Evolutionary conservation across 1,140 invertebrate species (phyloP).

Genomic region (Elymnias hypermnestra): DNA sequence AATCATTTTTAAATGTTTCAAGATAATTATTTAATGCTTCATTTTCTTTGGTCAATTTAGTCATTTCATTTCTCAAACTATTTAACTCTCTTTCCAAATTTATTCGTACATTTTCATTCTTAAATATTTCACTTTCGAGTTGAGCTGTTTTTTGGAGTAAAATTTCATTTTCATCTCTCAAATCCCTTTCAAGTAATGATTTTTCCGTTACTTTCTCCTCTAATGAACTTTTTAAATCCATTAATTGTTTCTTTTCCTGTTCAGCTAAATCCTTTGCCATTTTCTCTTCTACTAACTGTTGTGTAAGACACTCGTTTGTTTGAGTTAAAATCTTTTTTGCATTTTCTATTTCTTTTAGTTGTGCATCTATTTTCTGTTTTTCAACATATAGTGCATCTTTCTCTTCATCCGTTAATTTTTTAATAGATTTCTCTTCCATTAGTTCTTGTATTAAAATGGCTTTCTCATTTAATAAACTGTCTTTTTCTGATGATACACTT

Average conservation of each 20-base stretch:
- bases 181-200: slow-evolving; percentile 7
- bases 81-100: background rate
- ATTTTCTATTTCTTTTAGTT: slow-evolving; percentile 17
- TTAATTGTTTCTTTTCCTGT: slow-evolving; percentile 21
- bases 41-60: slow-evolving; percentile 1
- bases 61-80: slow-evolving; percentile 13
- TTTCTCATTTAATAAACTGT: slow-evolving; percentile 31
- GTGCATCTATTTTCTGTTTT: slow-evolving; percentile 14
- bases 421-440: slow-evolving; percentile 26
- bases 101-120: background rate
- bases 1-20: background rate
- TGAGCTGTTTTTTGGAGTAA: slow-evolving; percentile 7
- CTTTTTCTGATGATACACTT: slow-evolving; percentile 22
- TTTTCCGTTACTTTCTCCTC: slow-evolving; percentile 17
- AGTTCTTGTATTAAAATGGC: slow-evolving; percentile 27
- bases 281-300: slow-evolving; percentile 32
- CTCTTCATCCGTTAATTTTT: slow-evolving; percentile 24
- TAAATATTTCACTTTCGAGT: slow-evolving; percentile 5
- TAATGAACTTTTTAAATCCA: slow-evolving; percentile 15
- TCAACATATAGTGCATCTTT: slow-evolving; percentile 21
- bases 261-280: slow-evolving; percentile 24
- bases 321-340: slow-evolving; percentile 17
- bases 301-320: slow-evolving; percentile 33
- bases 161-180: slow-evolving; percentile 10
- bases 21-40: background rate